Evolutionary conservation across 2,888 invertebrate species (phyloP).

Genomic region (Idaea straminata): DNA sequence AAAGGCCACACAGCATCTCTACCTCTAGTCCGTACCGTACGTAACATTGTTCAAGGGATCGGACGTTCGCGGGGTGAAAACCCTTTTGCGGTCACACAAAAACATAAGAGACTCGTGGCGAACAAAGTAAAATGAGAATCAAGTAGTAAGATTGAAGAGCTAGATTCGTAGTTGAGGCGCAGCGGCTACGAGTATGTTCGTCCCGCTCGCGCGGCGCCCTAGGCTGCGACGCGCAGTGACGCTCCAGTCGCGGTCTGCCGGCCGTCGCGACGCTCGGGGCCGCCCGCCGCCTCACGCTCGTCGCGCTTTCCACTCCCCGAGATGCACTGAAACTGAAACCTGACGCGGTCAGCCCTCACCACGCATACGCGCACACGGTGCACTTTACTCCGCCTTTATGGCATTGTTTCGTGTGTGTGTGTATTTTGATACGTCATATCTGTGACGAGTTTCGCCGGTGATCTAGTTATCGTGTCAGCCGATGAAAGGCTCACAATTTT

Average conservation of each 20-base stretch:
- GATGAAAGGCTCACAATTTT: conserved; percentile 33
- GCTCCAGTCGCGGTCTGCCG: conserved; percentile 79
- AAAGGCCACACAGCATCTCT: conserved; percentile 74
- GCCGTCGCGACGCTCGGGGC: conserved; percentile 78
- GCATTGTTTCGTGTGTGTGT: conserved; percentile 56
- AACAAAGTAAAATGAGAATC: conserved; percentile 67
- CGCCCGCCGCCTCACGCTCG: conserved; percentile 54
- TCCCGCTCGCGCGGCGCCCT: conserved; percentile 74
- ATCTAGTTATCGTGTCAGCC: conserved; percentile 32
- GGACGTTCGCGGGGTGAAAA: conserved; percentile 70
- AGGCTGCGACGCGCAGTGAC: conserved; percentile 73
- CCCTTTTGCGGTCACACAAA: conserved; percentile 66
- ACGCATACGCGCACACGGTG: conserved; percentile 37
- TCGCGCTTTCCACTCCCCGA: conserved; percentile 63
- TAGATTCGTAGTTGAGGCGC: conserved; percentile 63
- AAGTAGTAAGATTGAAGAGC: conserved; percentile 72
- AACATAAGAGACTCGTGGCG: conserved; percentile 60
- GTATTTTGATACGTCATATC: conserved; percentile 36
- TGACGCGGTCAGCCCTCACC: conserved; percentile 16
- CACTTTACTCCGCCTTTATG: conserved; percentile 61
- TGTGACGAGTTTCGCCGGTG: conserved; percentile 39
- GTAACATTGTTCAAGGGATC: conserved; percentile 58
- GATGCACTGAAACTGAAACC: conserved; percentile 55
- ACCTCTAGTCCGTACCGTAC: conserved; percentile 71
- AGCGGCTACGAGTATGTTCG: conserved; percentile 58